Conservation (phyloP, 2,113 vertebrate species). For the Oncorhynchus keta region DNA sequence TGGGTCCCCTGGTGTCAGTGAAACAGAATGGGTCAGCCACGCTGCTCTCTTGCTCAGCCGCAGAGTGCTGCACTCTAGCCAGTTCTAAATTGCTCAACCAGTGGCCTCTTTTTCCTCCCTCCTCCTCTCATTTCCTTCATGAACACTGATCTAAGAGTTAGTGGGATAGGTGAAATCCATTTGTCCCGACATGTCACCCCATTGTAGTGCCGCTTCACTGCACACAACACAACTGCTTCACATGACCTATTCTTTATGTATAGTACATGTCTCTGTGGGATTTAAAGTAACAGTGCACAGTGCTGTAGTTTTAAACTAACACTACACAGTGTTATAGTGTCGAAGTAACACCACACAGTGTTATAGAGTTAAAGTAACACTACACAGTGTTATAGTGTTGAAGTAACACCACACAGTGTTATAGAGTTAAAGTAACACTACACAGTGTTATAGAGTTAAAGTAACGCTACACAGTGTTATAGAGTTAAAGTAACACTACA, state of each 20-base stretch:
- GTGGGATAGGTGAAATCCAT: not conserved
- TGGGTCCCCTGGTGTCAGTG: slow-evolving; percentile 9
- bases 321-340: not conserved
- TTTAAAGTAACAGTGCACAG: no score
- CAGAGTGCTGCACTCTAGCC: not conserved
- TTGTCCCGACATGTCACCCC: no score
- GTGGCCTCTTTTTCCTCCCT: no score
- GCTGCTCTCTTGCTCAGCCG: not conserved
- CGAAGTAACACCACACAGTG: not conserved
- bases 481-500: no score
- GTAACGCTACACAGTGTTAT: no score
- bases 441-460: not conserved
- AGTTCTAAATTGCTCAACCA: not conserved
- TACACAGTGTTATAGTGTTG: not conserved
- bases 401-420: not conserved
- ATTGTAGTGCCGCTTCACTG: no score
- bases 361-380: not conserved
- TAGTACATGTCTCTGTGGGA: no score
- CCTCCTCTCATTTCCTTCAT: not conserved
- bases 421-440: not conserved
- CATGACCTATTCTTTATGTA: no score
- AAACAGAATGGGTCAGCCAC: not conserved
- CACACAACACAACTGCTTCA: no score
- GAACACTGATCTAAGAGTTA: not conserved
- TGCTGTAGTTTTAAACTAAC: not conserved